Evolutionary conservation across 2,113 vertebrate genomes (phyloP).

Genomic region (Ciconia boyciana): DNA sequence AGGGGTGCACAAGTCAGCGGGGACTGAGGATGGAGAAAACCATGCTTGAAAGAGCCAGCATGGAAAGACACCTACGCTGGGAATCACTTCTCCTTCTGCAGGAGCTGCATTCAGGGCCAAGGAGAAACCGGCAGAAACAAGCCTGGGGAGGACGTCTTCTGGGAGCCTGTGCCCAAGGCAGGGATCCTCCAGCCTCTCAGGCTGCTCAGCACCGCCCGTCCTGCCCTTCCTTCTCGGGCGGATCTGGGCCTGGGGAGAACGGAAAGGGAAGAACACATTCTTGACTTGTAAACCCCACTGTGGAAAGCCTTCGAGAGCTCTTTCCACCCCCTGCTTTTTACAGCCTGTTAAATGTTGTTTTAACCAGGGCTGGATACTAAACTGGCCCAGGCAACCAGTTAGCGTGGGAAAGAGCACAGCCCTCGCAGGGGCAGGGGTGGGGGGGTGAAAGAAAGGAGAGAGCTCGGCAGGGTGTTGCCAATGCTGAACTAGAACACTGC

Average conservation of each 20-base stretch:
- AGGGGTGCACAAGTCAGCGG: background rate
- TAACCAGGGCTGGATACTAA: background rate
- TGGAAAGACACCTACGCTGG: background rate
- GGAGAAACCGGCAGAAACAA: background rate
- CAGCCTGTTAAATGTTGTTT: background rate
- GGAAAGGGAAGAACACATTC: background rate
- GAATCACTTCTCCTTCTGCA: background rate
- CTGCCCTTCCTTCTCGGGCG: background rate
- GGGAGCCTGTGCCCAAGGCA: background rate
- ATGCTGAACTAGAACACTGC: background rate
- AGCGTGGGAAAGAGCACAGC: background rate
- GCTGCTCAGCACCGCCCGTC: background rate
- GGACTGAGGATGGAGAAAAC: background rate
- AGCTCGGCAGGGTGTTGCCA: background rate
- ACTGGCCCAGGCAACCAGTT: background rate
- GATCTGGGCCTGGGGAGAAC: background rate
- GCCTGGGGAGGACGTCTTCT: background rate
- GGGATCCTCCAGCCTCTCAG: background rate
- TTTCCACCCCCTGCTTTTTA: background rate
- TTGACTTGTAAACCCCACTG: background rate
- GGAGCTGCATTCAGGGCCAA: background rate
- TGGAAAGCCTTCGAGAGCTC: background rate
- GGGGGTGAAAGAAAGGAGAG: background rate
- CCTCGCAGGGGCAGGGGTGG: background rate
- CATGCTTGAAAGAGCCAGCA: background rate